Percentiles rank a stretch among this genome's conserved stretches.
phyloP scores from a whole-genome alignment of 2,888 invertebrate species.

The Cactoblastis cactorum region DNA sequence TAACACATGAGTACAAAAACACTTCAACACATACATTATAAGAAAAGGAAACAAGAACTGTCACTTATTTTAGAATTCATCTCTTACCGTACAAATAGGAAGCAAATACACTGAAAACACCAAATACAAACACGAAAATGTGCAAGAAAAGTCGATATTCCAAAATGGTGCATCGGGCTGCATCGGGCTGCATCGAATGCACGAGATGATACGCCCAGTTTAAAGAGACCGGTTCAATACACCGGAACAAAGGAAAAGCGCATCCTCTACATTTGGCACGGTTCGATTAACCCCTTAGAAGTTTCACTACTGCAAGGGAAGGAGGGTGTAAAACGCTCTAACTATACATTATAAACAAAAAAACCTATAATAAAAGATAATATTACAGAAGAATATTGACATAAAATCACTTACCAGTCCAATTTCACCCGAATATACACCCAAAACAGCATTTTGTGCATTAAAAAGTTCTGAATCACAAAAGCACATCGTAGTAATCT shows the following conservation, averaged over 20 bases:
- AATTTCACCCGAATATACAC: neutral
- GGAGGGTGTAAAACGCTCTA: conserved; percentile 10
- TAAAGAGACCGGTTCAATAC: neutral
- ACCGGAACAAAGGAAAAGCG: conserved; percentile 13
- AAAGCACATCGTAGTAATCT: neutral
- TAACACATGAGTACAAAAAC: too few relatives aligned
- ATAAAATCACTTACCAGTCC: conserved; percentile 1
- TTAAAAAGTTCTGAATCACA: conserved; percentile 2
- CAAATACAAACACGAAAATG: too few relatives aligned
- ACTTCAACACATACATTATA: too few relatives aligned
- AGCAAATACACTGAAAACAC: neutral
- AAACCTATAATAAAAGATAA: neutral
- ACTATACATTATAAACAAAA: neutral
- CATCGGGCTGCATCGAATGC: neutral
- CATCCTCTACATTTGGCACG: conserved; percentile 4
- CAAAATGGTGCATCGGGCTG: neutral
- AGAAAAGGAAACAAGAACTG: too few relatives aligned
- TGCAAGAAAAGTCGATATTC: neutral
- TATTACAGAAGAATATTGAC: neutral
- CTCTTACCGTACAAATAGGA: too few relatives aligned
- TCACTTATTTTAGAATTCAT: too few relatives aligned
- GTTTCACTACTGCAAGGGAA: conserved; percentile 12
- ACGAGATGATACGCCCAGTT: conserved; percentile 1
- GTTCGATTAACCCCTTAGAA: conserved; percentile 14
- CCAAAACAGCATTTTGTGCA: neutral